Percentiles rank a stretch among this genome's conserved stretches.
phyloP scores from a whole-genome alignment of 2,888 invertebrate species.

The Acanthosepion pharaonis region DNA sequence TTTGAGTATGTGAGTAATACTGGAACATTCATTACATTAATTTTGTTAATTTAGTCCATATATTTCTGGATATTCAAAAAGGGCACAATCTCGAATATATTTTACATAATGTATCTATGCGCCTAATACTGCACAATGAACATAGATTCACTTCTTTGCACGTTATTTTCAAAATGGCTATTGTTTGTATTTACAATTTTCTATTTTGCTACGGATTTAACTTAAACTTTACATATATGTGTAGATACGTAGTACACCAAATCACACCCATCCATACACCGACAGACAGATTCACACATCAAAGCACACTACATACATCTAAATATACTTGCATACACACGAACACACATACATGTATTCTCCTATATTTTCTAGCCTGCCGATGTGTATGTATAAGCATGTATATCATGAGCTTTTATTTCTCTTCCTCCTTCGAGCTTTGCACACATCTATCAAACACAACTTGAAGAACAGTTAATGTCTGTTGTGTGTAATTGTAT shows the following conservation, averaged over 20 bases:
- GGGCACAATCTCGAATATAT: too few species aligned
- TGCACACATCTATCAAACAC: background rate
- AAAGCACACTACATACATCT: background rate
- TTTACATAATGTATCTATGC: too few species aligned
- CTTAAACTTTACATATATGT: background rate
- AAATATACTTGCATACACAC: background rate
- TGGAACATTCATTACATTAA: too few species aligned
- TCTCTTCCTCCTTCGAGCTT: background rate
- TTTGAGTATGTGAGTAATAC: too few species aligned
- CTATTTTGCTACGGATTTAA: too few species aligned
- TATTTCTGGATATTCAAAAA: too few species aligned
- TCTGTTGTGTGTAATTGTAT: conserved; percentile 3
- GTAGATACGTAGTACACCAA: background rate
- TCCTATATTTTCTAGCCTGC: background rate
- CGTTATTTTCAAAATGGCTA: too few species aligned
- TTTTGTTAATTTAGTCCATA: too few species aligned
- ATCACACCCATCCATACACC: background rate
- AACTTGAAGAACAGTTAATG: conserved; percentile 23
- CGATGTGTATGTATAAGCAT: background rate
- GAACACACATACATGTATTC: background rate
- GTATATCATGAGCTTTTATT: background rate
- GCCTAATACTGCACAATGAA: too few species aligned
- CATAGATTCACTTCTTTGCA: too few species aligned
- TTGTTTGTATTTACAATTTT: too few species aligned
- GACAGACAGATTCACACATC: background rate